A percentile compares a stretch with the other conserved stretches of the same genome.
Conservation (phyloP, 2,888 invertebrate genomes). For the Melinaea marsaeus region DNA sequence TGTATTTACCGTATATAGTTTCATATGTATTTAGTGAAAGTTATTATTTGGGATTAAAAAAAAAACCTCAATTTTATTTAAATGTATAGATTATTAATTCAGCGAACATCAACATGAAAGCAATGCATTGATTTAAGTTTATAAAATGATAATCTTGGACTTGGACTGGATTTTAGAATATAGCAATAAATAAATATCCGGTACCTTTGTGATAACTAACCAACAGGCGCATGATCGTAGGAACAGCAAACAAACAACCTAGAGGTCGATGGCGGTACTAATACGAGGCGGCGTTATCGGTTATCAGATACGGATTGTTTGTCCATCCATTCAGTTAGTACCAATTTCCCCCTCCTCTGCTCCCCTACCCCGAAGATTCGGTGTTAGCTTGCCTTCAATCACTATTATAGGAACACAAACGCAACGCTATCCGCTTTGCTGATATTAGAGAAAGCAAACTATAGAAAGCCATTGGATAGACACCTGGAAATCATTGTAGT, state of each 20-base stretch:
- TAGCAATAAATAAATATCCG: constrained; percentile 19
- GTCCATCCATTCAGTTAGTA: constrained; percentile 6
- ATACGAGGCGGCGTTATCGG: constrained; percentile 4
- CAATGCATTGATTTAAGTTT: no score
- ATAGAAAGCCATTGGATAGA: neutral
- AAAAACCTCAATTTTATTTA: no score
- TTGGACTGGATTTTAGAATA: no score
- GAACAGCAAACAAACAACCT: constrained; percentile 8
- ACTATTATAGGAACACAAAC: constrained; percentile 1
- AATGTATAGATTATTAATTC: no score
- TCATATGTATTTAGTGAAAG: no score
- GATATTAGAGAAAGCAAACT: neutral
- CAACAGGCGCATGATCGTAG: constrained; percentile 16
- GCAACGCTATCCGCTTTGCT: neutral
- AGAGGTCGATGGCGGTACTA: neutral
- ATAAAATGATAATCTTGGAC: no score
- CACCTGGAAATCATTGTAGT: neutral
- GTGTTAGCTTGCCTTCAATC: neutral
- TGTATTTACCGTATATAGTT: no score
- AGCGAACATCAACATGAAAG: no score
- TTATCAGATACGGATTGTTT: constrained; percentile 8
- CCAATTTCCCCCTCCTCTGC: neutral
- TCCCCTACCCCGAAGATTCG: neutral
- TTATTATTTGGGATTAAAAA: no score
- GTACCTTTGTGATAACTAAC: constrained; percentile 15